Percentiles rank a stretch among this genome's conserved stretches.
phyloP scores from a whole-genome alignment of 2,113 vertebrate genomes.

The Perca schrenkii region DNA sequence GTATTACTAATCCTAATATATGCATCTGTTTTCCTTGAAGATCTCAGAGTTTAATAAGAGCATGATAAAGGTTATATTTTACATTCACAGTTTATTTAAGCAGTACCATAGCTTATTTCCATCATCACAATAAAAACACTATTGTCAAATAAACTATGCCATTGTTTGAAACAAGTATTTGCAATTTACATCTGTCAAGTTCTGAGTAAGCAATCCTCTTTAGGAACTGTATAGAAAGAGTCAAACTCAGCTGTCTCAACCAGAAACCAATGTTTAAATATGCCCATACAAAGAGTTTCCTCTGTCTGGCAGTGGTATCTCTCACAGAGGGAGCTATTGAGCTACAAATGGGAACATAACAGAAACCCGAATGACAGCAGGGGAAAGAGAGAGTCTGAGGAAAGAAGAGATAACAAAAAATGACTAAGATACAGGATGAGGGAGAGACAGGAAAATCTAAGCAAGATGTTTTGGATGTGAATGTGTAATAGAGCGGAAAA shows the following conservation, averaged over 20 bases:
- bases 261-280: conserved; percentile 35
- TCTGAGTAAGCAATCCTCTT: background rate
- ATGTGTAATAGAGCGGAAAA: background rate
- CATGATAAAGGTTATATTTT: background rate
- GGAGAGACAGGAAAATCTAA: conserved; percentile 5
- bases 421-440: conserved; percentile 21
- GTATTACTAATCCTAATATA: background rate
- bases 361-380: conserved; percentile 35
- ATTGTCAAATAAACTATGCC: background rate
- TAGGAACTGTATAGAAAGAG: background rate
- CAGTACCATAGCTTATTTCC: background rate
- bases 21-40: background rate
- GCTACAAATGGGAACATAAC: conserved; percentile 63
- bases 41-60: background rate
- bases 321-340: conserved; percentile 85
- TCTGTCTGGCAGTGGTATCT: conserved; percentile 43
- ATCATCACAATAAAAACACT: background rate
- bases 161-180: background rate
- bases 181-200: background rate
- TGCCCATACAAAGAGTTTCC: conserved; percentile 10
- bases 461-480: background rate
- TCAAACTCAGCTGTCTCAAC: background rate
- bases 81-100: background rate
- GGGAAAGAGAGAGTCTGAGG: conserved; percentile 25
- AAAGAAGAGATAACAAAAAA: conserved; percentile 23